Base-by-base conservation (phyloP, 2,888 invertebrate species). In the Aromia moschata region DNA sequence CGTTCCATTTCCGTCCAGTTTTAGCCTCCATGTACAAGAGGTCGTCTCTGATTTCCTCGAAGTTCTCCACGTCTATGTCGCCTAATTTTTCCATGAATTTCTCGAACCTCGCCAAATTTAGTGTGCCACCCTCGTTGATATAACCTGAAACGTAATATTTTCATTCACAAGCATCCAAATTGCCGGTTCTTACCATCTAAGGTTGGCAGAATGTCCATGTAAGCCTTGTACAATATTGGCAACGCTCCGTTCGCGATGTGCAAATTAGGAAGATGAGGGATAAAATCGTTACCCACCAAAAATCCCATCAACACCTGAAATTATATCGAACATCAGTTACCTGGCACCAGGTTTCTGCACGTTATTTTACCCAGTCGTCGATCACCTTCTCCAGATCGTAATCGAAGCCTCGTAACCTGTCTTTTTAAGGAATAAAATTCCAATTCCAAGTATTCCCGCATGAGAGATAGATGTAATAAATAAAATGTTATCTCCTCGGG, bases 281-380 rank as follows among this genome's bases (percentile, higher is more conserved):
- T 93, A 80, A 99, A 99, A 81, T 99, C 98, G 77, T 99, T 99
- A 64, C 98, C 98, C 9, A 98, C 94, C 16, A 98, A 82, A 79
- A 98, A 98, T 0, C 96, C 95, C 95, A 98, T 95, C 12, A 98
- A 80, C 18, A 98, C 82, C 84, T 83, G 65, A 46, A 75, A 71
- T 25, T 16, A 58, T n/a, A n/a, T n/a, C n/a, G n/a, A n/a, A n/a
- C n/a, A n/a, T n/a, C n/a, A n/a, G n/a, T n/a, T n/a, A n/a, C n/a
- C n/a, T n/a, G n/a, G n/a, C n/a, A n/a, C n/a, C n/a, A n/a, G n/a
- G n/a, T n/a, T n/a, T n/a, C n/a, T n/a, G n/a, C n/a, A n/a, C n/a
- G n/a, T n/a, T n/a, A n/a, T 47, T 72, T 74, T 75, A 83, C 91
- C 98, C 98, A 99, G 79, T 99, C 98, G 77, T 99, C 98, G 17